Conservation (phyloP, 2,888 invertebrate species). For the Antheraea assamensis region DNA sequence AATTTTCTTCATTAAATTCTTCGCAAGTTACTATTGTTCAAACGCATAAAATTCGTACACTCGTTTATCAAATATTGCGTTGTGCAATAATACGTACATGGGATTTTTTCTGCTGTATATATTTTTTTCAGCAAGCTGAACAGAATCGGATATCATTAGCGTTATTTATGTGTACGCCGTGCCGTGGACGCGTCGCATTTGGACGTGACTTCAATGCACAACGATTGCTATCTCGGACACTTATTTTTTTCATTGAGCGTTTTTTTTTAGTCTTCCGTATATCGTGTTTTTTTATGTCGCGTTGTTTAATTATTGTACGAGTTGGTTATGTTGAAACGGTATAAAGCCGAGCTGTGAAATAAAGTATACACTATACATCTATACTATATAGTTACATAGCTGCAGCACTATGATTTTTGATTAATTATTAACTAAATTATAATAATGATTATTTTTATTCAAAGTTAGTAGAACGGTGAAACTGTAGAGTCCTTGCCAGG, state of each 20-base stretch:
- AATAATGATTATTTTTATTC: too few relatives aligned
- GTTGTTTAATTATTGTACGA: background rate
- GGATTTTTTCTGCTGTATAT: constrained; percentile 13
- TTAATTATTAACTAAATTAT: too few relatives aligned
- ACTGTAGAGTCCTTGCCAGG: too few relatives aligned
- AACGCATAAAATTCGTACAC: background rate
- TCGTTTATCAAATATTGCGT: constrained; percentile 11
- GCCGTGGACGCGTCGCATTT: constrained; percentile 53
- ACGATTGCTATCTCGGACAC: constrained; percentile 49
- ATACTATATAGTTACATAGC: too few relatives aligned
- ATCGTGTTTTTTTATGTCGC: constrained; percentile 5
- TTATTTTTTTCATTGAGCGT: constrained; percentile 49
- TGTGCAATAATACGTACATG: constrained; percentile 21
- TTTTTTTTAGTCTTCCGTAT: constrained; percentile 41
- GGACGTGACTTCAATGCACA: constrained; percentile 63
- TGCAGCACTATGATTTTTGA: too few relatives aligned
- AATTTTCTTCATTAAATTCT: background rate
- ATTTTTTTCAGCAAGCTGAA: constrained; percentile 38
- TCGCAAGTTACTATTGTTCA: background rate
- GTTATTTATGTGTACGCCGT: constrained; percentile 73
- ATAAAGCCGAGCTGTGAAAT: too few relatives aligned
- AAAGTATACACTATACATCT: too few relatives aligned
- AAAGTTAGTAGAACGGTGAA: too few relatives aligned
- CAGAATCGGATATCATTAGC: constrained; percentile 76
- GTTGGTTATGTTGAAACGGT: background rate